Percentiles rank a stretch among this genome's conserved stretches.
Conservation (phyloP, 30 jellyfish, hydroid and myxozoan genomes). For the Hydractinia echinata region DNA sequence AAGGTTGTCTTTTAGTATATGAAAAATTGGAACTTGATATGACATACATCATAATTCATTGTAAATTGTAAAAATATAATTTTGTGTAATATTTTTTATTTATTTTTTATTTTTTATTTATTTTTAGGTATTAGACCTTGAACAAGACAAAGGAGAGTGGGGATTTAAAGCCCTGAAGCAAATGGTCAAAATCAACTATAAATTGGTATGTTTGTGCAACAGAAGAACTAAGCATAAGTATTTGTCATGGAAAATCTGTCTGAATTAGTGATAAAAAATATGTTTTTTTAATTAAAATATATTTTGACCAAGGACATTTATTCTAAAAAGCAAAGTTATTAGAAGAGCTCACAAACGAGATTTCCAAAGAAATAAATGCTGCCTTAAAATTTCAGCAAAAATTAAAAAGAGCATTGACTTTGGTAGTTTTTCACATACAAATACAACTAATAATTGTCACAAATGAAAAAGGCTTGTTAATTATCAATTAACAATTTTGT, state of each 20-base stretch:
- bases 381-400: too few relatives aligned
- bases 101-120: too few relatives aligned
- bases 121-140: constrained; percentile 70
- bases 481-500: too few relatives aligned
- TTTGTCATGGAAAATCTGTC: neutral
- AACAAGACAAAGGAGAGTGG: constrained; percentile 97
- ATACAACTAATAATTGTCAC: too few relatives aligned
- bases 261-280: neutral
- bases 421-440: too few relatives aligned
- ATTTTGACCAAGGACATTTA: too few relatives aligned
- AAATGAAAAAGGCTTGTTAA: too few relatives aligned
- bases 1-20: constrained; percentile 32
- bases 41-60: neutral
- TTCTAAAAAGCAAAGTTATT: too few relatives aligned
- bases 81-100: too few relatives aligned
- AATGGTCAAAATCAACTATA: constrained; percentile 82
- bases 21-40: neutral
- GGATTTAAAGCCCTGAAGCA: constrained; percentile 94
- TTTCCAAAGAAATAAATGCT: too few relatives aligned
- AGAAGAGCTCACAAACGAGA: too few relatives aligned
- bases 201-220: constrained; percentile 53
- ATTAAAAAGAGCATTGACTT: too few relatives aligned
- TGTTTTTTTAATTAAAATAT: neutral
- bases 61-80: neutral
- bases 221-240: neutral